phyloP scores from a whole-genome alignment of 1,140 invertebrate species.

The Ooceraea biroi region DNA sequence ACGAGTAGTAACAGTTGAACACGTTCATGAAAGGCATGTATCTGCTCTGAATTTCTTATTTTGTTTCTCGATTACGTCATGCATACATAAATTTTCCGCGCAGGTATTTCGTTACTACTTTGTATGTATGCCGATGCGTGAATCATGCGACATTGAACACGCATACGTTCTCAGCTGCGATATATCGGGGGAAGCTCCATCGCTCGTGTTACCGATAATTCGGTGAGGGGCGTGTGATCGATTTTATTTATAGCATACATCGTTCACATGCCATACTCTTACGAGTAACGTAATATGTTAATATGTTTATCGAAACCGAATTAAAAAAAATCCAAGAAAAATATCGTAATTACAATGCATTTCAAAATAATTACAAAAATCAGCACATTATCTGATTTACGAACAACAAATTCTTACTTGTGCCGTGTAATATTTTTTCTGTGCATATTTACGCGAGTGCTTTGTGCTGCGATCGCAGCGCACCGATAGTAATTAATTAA shows the following conservation, averaged over 20 bases:
- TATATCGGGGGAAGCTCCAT: slow-evolving; percentile 53
- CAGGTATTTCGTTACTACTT: neutral
- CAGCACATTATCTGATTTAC: slow-evolving; percentile 7
- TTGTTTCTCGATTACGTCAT: neutral
- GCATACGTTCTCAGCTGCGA: slow-evolving; percentile 7
- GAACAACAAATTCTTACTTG: neutral
- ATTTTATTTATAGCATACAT: slow-evolving; percentile 42
- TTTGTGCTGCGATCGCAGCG: neutral
- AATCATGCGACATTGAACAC: slow-evolving; percentile 39
- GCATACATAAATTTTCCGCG: neutral
- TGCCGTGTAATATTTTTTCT: neutral
- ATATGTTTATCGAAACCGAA: neutral
- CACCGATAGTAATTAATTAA: slow-evolving; percentile 27
- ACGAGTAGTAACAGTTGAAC: no score
- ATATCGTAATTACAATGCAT: neutral
- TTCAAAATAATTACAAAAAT: neutral
- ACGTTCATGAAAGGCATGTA: no score
- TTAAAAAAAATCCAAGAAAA: neutral
- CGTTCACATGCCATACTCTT: neutral
- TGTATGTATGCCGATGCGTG: neutral
- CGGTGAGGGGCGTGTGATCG: slow-evolving; percentile 59
- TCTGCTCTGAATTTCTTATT: neutral
- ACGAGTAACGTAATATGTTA: neutral
- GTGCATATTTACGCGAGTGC: neutral
- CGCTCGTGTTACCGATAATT: slow-evolving; percentile 57